Base-by-base conservation (phyloP, 1,140 invertebrate species). In the Caenorhabditis brenneri region DNA sequence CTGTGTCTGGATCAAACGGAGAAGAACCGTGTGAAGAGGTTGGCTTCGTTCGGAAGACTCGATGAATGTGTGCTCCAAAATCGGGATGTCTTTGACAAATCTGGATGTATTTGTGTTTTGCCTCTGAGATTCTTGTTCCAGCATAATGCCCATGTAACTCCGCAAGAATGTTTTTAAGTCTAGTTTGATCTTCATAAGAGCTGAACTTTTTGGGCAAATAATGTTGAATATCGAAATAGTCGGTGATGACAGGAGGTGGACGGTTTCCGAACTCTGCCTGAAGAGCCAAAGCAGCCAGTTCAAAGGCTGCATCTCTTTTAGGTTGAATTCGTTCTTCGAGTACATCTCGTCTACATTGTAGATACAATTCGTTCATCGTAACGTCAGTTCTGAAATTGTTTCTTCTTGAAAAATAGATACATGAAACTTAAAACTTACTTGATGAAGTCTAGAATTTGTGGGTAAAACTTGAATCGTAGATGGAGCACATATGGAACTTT, bases 191-290 rank as follows among this genome's bases (percentile, higher is more conserved):
- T 65, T 84, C 82, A 48, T n/a, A n/a, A n/a, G n/a, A n/a, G n/a
- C n/a, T n/a, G n/a, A n/a, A n/a, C n/a, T n/a, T n/a, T n/a, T n/a
- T 80, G 1, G 91, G 85, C 65, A 92, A 87, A 86, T 92, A 92
- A 81, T 92, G 91, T 53, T 92, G 90, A 9, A 90, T 86, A 15
- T 90, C 84, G 87, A 92, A 92, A 86, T 92, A 92, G 48, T 91
- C 91, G 33, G 86, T 65, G 87, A 31, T 88, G 83, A 53, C 86
- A 51, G 84, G 87, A 83, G 80, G 49, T 0, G 80, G 86, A 55
- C 91, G 89, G 81, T 92, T 90, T 16, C 91, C 91, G 86, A 91
- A 92, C 85, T 92, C 92, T 5, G 91, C 91, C 29, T 92, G 92
- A 36, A 92, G 82, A 65, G 92, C 91, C 2, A 92, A 83, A 19